Percentiles rank a stretch among this genome's conserved stretches.
These are phyloP conservation scores for Craterocephalus amniculus DNA, from an alignment of 2,797 vertebrate genomes.

Conservation along the genomic window DNA sequence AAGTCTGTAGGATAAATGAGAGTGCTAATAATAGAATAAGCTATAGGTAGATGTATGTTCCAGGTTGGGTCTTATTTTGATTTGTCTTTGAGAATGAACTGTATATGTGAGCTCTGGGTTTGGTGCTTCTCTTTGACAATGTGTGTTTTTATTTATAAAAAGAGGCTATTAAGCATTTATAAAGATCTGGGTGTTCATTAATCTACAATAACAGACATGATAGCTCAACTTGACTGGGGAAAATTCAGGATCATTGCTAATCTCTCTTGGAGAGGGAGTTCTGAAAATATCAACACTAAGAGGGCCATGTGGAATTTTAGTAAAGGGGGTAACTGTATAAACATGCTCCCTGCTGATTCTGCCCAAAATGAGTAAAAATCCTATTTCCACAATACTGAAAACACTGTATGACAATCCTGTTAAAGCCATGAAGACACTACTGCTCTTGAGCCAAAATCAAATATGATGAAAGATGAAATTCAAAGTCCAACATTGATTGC, in stretches of 20 bases:
- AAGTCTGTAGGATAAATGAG: constrained; percentile 27
- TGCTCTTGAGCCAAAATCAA: not conserved
- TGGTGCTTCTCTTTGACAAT: not conserved
- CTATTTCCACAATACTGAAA: not conserved
- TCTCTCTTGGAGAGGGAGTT: not conserved
- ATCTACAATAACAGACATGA: not conserved
- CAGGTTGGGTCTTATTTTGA: constrained; percentile 9
- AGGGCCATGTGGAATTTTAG: not conserved
- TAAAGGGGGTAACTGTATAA: not conserved
- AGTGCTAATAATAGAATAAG: constrained; percentile 43
- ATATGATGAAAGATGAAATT: not conserved
- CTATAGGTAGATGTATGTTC: constrained; percentile 15
- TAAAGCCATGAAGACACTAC: not conserved
- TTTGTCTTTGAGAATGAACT: not conserved
- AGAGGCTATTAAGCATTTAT: not conserved
- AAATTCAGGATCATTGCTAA: not conserved
- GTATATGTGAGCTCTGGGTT: not conserved
- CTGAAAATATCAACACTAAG: not conserved
- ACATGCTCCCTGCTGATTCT: not conserved
- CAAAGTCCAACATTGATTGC: no score
- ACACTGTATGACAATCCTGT: not conserved
- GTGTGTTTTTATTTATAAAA: not conserved
- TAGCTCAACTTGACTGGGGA: not conserved
- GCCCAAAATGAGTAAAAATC: not conserved
- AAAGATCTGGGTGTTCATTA: not conserved